Conservation (phyloP, 2,113 vertebrate species). For the Ceratotherium simum region DNA sequence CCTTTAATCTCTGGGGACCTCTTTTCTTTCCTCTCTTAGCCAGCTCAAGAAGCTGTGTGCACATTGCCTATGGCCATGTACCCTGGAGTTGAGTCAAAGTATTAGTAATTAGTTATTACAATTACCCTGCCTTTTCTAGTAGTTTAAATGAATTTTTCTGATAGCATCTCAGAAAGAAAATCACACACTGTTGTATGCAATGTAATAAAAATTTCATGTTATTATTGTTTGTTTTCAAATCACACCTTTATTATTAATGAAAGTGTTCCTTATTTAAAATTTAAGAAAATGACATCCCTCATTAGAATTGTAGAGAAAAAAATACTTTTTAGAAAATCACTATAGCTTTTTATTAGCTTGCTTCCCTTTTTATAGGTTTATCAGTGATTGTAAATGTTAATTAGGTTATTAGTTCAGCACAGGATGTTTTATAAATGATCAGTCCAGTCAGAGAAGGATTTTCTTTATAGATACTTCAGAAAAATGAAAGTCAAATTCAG, state of each 20-base stretch:
- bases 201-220: slow-evolving; percentile 69
- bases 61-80: slow-evolving; percentile 1
- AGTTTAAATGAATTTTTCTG: slow-evolving; percentile 69
- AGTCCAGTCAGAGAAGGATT: slow-evolving; percentile 25
- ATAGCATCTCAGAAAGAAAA: slow-evolving; percentile 60
- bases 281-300: slow-evolving; percentile 55
- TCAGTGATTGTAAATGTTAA: slow-evolving; percentile 57
- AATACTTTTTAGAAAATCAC: slow-evolving; percentile 51
- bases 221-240: slow-evolving; percentile 70
- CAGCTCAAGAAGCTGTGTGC: slow-evolving; percentile 9
- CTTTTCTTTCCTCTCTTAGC: slow-evolving; percentile 20
- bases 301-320: slow-evolving; percentile 66
- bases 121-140: slow-evolving; percentile 56
- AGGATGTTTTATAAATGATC: slow-evolving; percentile 60
- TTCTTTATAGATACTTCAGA: slow-evolving; percentile 52
- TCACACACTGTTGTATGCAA: slow-evolving; percentile 18
- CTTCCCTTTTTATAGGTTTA: slow-evolving; percentile 53
- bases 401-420: slow-evolving; percentile 51
- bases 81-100: slow-evolving; percentile 25
- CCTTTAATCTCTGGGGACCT: not conserved
- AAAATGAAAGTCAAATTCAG: slow-evolving; percentile 36
- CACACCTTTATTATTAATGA: slow-evolving; percentile 75
- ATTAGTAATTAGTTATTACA: slow-evolving; percentile 63
- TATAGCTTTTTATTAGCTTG: slow-evolving; percentile 60
- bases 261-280: slow-evolving; percentile 68